Base-by-base conservation (phyloP, 1,140 invertebrate species). In the Cotesia chilonis region DNA sequence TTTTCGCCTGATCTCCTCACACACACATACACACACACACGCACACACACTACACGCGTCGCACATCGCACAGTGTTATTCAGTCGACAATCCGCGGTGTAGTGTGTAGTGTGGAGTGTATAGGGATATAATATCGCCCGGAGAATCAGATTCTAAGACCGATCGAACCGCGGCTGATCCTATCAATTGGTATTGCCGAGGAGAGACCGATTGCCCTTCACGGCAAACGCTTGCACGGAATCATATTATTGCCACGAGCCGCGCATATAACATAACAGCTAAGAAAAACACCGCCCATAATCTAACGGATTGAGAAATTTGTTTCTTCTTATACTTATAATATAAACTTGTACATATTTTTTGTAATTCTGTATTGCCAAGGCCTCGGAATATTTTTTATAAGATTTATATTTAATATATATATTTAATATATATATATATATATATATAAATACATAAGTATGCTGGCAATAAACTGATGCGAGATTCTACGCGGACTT, bases 81-180 rank as follows among this genome's bases (percentile, higher is more conserved):
- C 6, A 28, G 28, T 28, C 6, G 41, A 47, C 6, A 6, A 10
- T 47, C 7, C 37, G 4, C 61, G 52, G 4, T 47, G 41, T 47
- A 47, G 41, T 47, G 41, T 63, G n/a, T n/a, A 37, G 55, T 28
- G 28, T 28, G 28, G 28, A 28, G 66, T 52, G 47, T 41, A 41
- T 14, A 67, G 41, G 10, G 6, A 47, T 47, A 70, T 73, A 76
- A 72, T 76, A 74, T 76, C 72, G 64, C 66, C 71, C 55, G 47
- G 41, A 67, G 70, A 76, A 78, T 78, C 75, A 74, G 75, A 76
- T 78, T 74, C 73, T 75, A 69, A 75, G 69, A 66, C 47, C 74
- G 66, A 77, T 75, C 73, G 61, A 28, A 55, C 68, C 41, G n/a
- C 28, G 41, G 66, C 35, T 71, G 68, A 72, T 74, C 67, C 66